Evolutionary conservation across 2,797 vertebrate species (phyloP), one percentile per base, ranked within the genome.

Genomic region (Pitangus sulphuratus): DNA sequence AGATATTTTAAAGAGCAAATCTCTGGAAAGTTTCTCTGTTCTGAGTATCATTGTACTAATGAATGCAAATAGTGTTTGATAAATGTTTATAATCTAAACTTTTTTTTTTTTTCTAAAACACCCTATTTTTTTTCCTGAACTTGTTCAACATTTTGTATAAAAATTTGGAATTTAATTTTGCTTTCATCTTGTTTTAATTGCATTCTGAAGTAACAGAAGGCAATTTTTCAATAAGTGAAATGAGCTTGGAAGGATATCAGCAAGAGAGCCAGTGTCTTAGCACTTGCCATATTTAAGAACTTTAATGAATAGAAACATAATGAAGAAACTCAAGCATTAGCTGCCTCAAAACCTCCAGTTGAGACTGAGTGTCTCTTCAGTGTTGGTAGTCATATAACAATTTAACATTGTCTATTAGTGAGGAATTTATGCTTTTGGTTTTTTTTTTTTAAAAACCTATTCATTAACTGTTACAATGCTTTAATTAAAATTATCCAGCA

Each of bases 401-500:
- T 11, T 13, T 87, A 95, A 83, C 47, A 54, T 60, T 84, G 5
- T 33, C 57, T 58, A 37, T 94, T 96, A 95, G 50, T 81, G 30
- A 96, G 13, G 18, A 87, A 85, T 77, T 88, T 80, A 56, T 56
- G 60, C 15, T 87, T 83, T 85, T 31, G 33, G 33, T 37, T 37
- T 37, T 37, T 93, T 75, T 75, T 92, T 93, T 79, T 75, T 92
- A 94, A 92, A 95, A 79, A 84, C 68, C 64, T 84, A 82, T 37
- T 12, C 31, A 21, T 74, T 96, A 94, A 93, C 89, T 51, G 70
- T 57, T 69, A 40, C 13, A 90, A 75, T 57, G 30, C 16, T 87
- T 94, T 92, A 95, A 95, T 95, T 97, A 89, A 93, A 87, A 47
- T 74, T 62, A 92, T 79, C 35, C 53, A 95, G 62, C 28, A 72